A percentile compares a stretch with the other conserved stretches of the same genome.
Evolutionary conservation across 1,140 invertebrate species (phyloP).

Genomic region (Aradophagus sp.): DNA sequence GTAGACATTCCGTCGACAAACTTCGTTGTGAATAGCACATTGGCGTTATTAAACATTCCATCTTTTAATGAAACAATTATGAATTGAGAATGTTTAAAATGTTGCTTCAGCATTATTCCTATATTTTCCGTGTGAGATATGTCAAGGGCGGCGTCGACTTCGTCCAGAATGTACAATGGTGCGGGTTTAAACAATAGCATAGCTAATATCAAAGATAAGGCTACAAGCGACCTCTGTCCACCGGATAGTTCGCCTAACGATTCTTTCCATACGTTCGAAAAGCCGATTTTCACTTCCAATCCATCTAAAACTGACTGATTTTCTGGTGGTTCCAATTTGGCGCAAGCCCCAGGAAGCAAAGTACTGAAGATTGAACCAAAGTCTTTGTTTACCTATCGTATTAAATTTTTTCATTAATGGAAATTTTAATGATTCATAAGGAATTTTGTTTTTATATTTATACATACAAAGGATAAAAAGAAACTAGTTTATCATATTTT

Average conservation of each 20-base stretch:
- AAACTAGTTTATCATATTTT: too few relatives aligned
- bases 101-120: constrained; percentile 93
- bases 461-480: too few relatives aligned
- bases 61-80: constrained; percentile 99
- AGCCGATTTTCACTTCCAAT: constrained; percentile 93
- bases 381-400: constrained; percentile 86
- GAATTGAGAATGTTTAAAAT: constrained; percentile 98
- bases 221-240: constrained; percentile 96
- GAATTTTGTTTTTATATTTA: too few relatives aligned
- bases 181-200: constrained; percentile 98
- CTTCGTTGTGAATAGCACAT: constrained; percentile 95
- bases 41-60: constrained; percentile 99
- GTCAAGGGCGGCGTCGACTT: constrained; percentile 99
- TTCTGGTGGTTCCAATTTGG: constrained; percentile 86
- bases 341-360: constrained; percentile 91
- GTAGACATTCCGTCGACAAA: constrained; percentile 97
- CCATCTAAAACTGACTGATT: constrained; percentile 86
- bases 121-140: constrained; percentile 99
- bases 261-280: constrained; percentile 97
- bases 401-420: too few relatives aligned
- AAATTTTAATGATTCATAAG: too few relatives aligned
- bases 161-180: constrained; percentile 98
- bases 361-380: constrained; percentile 98
- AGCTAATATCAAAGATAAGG: constrained; percentile 95
- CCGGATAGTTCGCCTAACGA: constrained; percentile 96